Evolutionary conservation across 2,888 invertebrate genomes (phyloP).

Genomic region (Ichneumoninae sp.): DNA sequence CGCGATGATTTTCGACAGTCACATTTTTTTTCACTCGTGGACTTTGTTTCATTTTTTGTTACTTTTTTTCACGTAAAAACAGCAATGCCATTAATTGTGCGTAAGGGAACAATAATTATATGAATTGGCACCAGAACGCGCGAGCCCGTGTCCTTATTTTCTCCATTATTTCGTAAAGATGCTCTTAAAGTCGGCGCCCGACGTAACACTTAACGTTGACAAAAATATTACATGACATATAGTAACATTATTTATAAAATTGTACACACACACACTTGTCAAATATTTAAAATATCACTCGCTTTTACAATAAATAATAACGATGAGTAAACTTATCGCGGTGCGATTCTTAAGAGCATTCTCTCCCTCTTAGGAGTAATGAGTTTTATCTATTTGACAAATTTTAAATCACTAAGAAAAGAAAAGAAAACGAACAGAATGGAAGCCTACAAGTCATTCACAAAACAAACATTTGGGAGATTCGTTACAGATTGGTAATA

Average conservation of each 20-base stretch:
- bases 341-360: slow-evolving; percentile 15
- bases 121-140: slow-evolving; percentile 63
- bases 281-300: slow-evolving; percentile 59
- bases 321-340: slow-evolving; percentile 20
- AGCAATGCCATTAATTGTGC: slow-evolving; percentile 61
- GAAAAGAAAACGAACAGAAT: not conserved
- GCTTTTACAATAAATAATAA: slow-evolving; percentile 52
- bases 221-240: slow-evolving; percentile 55
- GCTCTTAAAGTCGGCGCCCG: slow-evolving; percentile 39
- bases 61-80: slow-evolving; percentile 33
- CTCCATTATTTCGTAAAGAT: slow-evolving; percentile 13
- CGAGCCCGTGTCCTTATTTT: slow-evolving; percentile 39
- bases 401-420: not conserved
- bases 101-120: slow-evolving; percentile 49
- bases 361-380: not conserved
- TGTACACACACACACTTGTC: slow-evolving; percentile 49
- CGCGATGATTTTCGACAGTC: slow-evolving; percentile 34
- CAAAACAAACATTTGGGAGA: not conserved
- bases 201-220: slow-evolving; percentile 45
- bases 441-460: slow-evolving; percentile 19
- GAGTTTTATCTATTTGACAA: not conserved
- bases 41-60: slow-evolving; percentile 31
- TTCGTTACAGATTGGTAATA: not conserved
- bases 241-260: slow-evolving; percentile 57
- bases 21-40: slow-evolving; percentile 7